Evolutionary conservation across 37 sponge, comb jelly and placozoan species (phyloP).

Genomic region (Aplysina aerophoba): DNA sequence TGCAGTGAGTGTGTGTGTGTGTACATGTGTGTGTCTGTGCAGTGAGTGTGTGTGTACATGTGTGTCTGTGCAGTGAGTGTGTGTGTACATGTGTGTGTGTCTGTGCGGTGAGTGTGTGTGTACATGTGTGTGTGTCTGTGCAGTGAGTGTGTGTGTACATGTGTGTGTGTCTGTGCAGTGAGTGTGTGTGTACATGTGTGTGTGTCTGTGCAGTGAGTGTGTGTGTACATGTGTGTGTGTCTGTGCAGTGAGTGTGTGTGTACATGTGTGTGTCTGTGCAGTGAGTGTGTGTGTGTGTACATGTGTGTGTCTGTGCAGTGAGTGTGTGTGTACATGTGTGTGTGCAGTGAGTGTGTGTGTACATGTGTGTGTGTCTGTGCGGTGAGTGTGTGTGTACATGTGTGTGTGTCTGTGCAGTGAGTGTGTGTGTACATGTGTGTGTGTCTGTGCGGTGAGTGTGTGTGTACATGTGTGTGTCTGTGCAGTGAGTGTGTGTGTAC

Average conservation of each 20-base stretch:
- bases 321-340: no score
- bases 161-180: neutral
- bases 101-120: neutral
- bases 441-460: neutral
- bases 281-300: neutral
- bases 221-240: neutral
- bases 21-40: neutral
- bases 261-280: neutral
- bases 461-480: neutral
- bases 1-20: neutral
- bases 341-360: neutral
- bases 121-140: constrained; percentile 1
- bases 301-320: constrained; percentile 18
- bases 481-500: no score
- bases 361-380: neutral
- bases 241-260: neutral
- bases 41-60: neutral
- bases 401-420: neutral
- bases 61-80: no score
- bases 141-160: neutral
- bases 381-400: neutral
- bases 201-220: neutral
- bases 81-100: no score
- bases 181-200: constrained; percentile 3
- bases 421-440: constrained; percentile 6